These are phyloP conservation scores for Falco cherrug DNA, from an alignment of 2,797 vertebrate species.

Conservation along the genomic window DNA sequence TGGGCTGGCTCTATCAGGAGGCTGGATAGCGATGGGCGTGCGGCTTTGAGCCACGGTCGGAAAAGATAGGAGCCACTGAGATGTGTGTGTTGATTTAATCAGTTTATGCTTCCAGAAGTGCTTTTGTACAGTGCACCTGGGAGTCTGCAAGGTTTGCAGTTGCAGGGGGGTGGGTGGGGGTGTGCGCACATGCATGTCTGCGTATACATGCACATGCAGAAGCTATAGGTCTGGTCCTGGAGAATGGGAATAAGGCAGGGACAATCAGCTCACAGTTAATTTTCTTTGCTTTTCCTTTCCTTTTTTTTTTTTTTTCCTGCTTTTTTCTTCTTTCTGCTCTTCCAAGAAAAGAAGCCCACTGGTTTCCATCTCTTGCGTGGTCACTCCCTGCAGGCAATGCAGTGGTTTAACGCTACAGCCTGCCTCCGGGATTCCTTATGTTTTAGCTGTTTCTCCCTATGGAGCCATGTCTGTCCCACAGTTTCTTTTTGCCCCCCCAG, in stretches of 20 bases:
- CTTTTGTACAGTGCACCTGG: not conserved
- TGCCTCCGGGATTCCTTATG: not conserved
- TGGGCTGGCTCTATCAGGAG: not conserved
- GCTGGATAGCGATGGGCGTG: fast-evolving
- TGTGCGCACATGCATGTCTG: fast-evolving
- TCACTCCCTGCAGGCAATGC: not conserved
- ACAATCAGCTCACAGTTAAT: not conserved
- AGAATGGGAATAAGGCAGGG: not conserved
- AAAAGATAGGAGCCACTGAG: not conserved
- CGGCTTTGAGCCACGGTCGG: fast-evolving
- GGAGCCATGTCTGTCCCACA: not conserved
- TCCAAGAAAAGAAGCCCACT: not conserved
- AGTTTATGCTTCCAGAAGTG: not conserved
- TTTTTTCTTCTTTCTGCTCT: not conserved
- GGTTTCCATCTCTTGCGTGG: fast-evolving
- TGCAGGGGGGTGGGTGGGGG: fast-evolving
- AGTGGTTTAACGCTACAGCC: not conserved
- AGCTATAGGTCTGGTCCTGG: not conserved
- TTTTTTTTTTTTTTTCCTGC: not conserved
- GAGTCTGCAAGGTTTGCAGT: not conserved
- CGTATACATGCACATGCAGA: fast-evolving
- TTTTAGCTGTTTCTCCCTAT: not conserved
- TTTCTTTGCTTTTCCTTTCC: not conserved
- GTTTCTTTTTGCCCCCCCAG: not conserved
- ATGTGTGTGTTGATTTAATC: not conserved